phyloP scores from a whole-genome alignment of 1,140 invertebrate species.

The Drosophila elegans region DNA sequence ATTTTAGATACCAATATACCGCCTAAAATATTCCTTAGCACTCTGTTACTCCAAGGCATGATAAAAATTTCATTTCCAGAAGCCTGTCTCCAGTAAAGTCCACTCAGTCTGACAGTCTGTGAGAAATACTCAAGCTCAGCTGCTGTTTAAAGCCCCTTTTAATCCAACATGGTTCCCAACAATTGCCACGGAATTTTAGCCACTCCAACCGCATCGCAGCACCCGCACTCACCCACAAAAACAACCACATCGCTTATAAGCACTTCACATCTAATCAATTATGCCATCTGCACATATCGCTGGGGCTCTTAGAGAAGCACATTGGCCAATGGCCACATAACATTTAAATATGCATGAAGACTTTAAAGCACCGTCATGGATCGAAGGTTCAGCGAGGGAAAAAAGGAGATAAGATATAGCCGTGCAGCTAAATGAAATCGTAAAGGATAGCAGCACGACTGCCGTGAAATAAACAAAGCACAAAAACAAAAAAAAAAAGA shows the following conservation, averaged over 20 bases:
- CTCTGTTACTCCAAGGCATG: background rate
- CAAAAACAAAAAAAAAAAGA: constrained; percentile 8
- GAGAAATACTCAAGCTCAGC: constrained; percentile 35
- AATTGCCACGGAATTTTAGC: constrained; percentile 16
- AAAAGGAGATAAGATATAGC: constrained; percentile 22
- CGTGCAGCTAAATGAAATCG: constrained; percentile 55
- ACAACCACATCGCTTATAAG: constrained; percentile 58
- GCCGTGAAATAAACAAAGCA: constrained; percentile 39
- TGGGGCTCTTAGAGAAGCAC: constrained; percentile 32
- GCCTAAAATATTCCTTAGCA: background rate
- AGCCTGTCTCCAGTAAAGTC: constrained; percentile 30
- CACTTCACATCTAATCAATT: constrained; percentile 81
- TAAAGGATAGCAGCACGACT: constrained; percentile 50
- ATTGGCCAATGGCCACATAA: constrained; percentile 75
- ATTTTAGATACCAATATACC: background rate
- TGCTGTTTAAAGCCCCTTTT: constrained; percentile 30
- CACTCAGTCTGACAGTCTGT: constrained; percentile 31
- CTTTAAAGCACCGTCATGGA: constrained; percentile 54
- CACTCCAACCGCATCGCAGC: background rate
- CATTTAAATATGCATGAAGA: constrained; percentile 78
- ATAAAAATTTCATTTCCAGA: constrained; percentile 49
- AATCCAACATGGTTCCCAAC: constrained; percentile 26
- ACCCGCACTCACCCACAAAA: background rate
- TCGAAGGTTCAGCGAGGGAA: background rate
- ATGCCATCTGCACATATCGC: constrained; percentile 76